Evolutionary conservation across 2,888 invertebrate genomes (phyloP).

Genomic region (Mesochorus sp.): DNA sequence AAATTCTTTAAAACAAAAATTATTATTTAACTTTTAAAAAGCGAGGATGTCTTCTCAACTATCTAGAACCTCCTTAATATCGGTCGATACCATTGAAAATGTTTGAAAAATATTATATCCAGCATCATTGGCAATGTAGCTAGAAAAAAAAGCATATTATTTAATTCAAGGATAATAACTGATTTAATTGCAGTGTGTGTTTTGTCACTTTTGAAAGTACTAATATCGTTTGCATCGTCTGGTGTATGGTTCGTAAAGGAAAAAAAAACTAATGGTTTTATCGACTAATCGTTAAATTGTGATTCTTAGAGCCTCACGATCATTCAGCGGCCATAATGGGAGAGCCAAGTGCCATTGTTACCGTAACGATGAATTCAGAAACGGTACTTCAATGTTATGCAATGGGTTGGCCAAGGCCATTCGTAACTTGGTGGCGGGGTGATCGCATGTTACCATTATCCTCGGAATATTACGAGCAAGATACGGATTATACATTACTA

Average conservation of each 20-base stretch:
- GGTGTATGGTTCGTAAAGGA: too few relatives aligned
- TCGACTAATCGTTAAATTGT: constrained; percentile 21
- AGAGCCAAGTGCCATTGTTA: constrained; percentile 85
- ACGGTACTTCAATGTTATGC: constrained; percentile 90
- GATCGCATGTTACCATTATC: constrained; percentile 89
- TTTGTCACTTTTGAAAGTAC: too few relatives aligned
- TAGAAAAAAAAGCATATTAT: too few relatives aligned
- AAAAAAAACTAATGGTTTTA: constrained; percentile 7
- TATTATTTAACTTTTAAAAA: too few relatives aligned
- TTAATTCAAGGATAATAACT: too few relatives aligned
- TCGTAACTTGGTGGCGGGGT: constrained; percentile 93
- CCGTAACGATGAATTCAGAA: constrained; percentile 88
- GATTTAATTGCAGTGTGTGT: too few relatives aligned
- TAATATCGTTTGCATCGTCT: background rate
- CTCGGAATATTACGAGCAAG: constrained; percentile 87
- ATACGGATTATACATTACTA: constrained; percentile 88
- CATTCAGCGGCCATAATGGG: constrained; percentile 87
- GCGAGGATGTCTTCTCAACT: too few relatives aligned
- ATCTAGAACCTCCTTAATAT: too few relatives aligned
- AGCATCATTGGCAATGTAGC: too few relatives aligned
- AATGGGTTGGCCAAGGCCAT: constrained; percentile 91
- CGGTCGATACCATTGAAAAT: too few relatives aligned
- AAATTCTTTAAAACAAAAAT: too few relatives aligned
- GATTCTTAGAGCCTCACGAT: constrained; percentile 84
- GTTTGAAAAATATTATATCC: too few relatives aligned